A percentile compares a stretch with the other conserved stretches of the same genome.
These are phyloP conservation scores for Brachypalpus laphriformis DNA, from an alignment of 2,888 invertebrate species.

Conservation along the genomic window DNA sequence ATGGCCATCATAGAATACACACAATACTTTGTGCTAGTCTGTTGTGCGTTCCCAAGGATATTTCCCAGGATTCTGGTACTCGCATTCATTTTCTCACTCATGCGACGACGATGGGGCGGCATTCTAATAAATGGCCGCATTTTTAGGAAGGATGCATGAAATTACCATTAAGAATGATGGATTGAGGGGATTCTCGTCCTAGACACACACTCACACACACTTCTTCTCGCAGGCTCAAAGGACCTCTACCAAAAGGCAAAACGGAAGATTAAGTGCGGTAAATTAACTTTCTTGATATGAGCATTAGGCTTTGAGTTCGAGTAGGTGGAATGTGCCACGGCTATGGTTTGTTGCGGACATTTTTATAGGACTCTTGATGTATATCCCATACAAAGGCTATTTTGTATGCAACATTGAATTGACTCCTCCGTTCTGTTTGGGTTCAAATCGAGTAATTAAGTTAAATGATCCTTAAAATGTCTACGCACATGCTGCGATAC, in stretches of 20 bases:
- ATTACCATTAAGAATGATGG: slow-evolving; percentile 71
- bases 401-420: slow-evolving; percentile 35
- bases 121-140: slow-evolving; percentile 64
- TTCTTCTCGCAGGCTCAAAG: slow-evolving; percentile 26
- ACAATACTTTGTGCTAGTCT: background rate
- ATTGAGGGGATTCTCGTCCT: slow-evolving; percentile 54
- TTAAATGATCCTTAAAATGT: slow-evolving; percentile 50
- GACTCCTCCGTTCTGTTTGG: slow-evolving; percentile 4
- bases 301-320: slow-evolving; percentile 18
- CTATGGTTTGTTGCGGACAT: slow-evolving; percentile 11
- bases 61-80: slow-evolving; percentile 20
- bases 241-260: slow-evolving; percentile 21
- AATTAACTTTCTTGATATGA: slow-evolving; percentile 68
- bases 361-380: slow-evolving; percentile 33
- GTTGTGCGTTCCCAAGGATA: slow-evolving; percentile 44
- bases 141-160: slow-evolving; percentile 72
- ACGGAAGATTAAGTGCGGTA: slow-evolving; percentile 65
- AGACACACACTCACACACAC: slow-evolving; percentile 44
- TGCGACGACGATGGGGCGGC: slow-evolving; percentile 12
- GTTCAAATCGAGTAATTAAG: slow-evolving; percentile 41
- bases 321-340: background rate
- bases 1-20: background rate
- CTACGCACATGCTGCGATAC: background rate
- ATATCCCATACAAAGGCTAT: background rate
- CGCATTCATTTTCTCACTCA: slow-evolving; percentile 42